phyloP scores from a whole-genome alignment of 2,797 vertebrate genomes.

The Serranus cabrilla region DNA sequence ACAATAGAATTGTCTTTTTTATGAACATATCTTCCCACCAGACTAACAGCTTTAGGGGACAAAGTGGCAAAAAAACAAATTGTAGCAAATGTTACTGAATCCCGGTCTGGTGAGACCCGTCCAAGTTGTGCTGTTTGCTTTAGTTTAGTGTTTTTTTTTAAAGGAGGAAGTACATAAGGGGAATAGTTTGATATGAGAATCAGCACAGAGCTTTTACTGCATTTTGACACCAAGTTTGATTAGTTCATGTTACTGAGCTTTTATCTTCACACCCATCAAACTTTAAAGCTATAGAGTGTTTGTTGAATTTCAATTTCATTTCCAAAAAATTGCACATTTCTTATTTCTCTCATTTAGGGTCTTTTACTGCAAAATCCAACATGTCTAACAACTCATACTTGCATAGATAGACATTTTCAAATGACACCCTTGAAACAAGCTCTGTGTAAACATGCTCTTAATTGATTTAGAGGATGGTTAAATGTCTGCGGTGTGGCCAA shows the following conservation, averaged over 20 bases:
- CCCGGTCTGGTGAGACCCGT: background rate
- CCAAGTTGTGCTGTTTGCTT: background rate
- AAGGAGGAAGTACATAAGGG: background rate
- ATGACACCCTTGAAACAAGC: background rate
- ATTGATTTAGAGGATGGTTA: background rate
- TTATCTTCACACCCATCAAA: background rate
- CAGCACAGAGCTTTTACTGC: background rate
- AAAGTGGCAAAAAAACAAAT: background rate
- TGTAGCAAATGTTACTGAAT: background rate
- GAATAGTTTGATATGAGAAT: conserved; percentile 2
- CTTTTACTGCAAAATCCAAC: background rate
- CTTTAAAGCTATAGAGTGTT: background rate
- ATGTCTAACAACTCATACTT: background rate
- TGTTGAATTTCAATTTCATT: background rate
- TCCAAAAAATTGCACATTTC: background rate
- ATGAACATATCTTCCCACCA: background rate
- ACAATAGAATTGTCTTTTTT: background rate
- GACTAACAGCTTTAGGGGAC: background rate
- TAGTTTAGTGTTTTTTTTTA: background rate
- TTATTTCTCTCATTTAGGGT: background rate
- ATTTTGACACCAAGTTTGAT: background rate
- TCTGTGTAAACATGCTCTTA: background rate
- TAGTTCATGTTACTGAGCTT: conserved; percentile 5
- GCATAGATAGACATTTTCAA: background rate
- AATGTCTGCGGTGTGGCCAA: background rate